Evolutionary conservation across 2,888 invertebrate species (phyloP), one percentile per base, ranked within the genome.

Genomic region (Uropetala carovei): DNA sequence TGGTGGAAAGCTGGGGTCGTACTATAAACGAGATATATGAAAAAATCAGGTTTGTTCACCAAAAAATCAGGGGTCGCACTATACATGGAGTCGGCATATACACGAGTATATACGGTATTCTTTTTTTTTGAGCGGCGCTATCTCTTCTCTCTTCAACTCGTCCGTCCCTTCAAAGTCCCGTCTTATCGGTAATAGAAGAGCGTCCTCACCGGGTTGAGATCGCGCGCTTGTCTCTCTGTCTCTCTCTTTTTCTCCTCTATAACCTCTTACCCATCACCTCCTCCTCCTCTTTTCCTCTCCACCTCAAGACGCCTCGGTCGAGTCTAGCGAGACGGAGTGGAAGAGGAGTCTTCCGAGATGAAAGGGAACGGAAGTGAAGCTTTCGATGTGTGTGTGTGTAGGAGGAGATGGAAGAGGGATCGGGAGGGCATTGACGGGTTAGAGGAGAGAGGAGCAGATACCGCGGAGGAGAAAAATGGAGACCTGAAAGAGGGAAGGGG

Each of bases 141-240:
- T 64, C 64, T 64, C n/a, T 64, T 64, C 64, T 75, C 22, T 43
- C 43, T 43, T 43, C 43, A 43, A 43, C 27, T 30, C 5, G 59
- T 4, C 57, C 59, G 59, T 59, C 27, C 18, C 60, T 86, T 60
- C 27, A 30, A n/a, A 60, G 59, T 86, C 30, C 30, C 59, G 60
- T 60, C 86, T 86, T 60, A 83, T 86, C 86, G 86, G 86, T 86
- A 86, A 86, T 86, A 60, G 86, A 86, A 86, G 86, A 16, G 59
- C 30, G 86, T 60, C 27, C 59, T 60, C 59, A n/a, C 60, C 16
- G 18, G 14, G 43, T 14, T 60, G 59, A 86, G 85, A 59, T 86
- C 59, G 85, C 82, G 3, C 27, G 16, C 30, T n/a, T 11, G 14
- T n/a, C 75, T 75, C 75, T 27, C 75, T 75, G n/a, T n/a, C n/a